Evolutionary conservation across 1,140 invertebrate genomes (phyloP).

Genomic region (Zaprionus capensis): DNA sequence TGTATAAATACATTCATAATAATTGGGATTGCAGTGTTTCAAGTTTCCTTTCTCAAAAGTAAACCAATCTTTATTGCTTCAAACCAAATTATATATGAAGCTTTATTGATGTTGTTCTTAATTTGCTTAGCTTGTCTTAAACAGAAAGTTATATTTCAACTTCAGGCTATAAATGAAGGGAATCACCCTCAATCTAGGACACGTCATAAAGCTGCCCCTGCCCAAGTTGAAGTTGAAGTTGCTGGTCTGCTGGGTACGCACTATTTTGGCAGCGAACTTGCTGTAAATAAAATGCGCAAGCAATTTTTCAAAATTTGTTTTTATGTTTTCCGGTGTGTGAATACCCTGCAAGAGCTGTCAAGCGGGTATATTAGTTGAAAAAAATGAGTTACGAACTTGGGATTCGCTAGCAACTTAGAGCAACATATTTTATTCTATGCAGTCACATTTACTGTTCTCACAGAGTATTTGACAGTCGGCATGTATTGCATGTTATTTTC

Average conservation of each 20-base stretch:
- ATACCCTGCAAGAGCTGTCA: neutral
- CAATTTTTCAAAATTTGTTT: conserved; percentile 38
- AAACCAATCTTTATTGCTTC: too few relatives aligned
- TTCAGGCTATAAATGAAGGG: neutral
- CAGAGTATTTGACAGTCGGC: neutral
- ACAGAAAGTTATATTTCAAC: neutral
- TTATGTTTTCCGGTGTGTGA: conserved; percentile 6
- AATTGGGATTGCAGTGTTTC: too few relatives aligned
- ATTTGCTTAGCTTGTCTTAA: neutral
- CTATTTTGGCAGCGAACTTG: conserved; percentile 22
- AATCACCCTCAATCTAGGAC: neutral
- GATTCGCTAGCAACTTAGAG: too few relatives aligned
- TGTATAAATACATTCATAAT: too few relatives aligned
- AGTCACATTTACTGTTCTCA: neutral
- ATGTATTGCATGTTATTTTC: neutral
- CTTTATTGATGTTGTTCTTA: neutral
- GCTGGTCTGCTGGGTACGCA: neutral
- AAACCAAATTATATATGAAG: too few relatives aligned
- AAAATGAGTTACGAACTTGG: too few relatives aligned
- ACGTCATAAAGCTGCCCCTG: conserved; percentile 19
- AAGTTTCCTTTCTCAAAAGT: too few relatives aligned
- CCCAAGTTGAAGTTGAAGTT: neutral
- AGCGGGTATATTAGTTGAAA: neutral
- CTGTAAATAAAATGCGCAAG: conserved; percentile 25
- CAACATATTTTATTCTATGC: neutral